Percentiles rank a stretch among this genome's conserved stretches.
Evolutionary conservation across 2,888 invertebrate species (phyloP).

Genomic region (Celastrina argiolus): DNA sequence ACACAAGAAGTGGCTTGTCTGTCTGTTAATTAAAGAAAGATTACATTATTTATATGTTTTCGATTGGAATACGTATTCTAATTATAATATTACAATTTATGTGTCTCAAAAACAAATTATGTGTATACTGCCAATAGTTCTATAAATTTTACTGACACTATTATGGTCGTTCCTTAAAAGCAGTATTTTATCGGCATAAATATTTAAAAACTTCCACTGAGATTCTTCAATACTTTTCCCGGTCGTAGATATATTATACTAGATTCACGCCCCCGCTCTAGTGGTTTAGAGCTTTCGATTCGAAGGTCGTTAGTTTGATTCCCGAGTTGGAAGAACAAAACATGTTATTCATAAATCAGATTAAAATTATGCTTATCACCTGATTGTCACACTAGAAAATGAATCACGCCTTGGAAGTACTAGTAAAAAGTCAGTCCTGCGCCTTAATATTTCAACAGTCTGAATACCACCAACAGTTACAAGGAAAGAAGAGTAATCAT

Average conservation of each 20-base stretch:
- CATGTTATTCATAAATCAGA: too few relatives aligned
- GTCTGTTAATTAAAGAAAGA: conserved; percentile 31
- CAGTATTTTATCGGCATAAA: conserved; percentile 30
- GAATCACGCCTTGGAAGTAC: too few relatives aligned
- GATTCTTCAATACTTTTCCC: conserved; percentile 49
- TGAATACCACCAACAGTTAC: too few relatives aligned
- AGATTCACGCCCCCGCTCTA: neutral
- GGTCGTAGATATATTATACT: conserved; percentile 27
- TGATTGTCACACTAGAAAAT: too few relatives aligned
- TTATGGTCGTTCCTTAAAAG: conserved; percentile 36
- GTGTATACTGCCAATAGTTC: conserved; percentile 8
- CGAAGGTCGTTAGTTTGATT: too few relatives aligned
- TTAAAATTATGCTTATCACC: too few relatives aligned
- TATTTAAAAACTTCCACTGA: conserved; percentile 33
- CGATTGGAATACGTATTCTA: neutral
- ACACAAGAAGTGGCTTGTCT: neutral
- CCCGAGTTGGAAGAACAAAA: too few relatives aligned
- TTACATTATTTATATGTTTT: conserved; percentile 35
- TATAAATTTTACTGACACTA: conserved; percentile 25
- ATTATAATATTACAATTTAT: neutral
- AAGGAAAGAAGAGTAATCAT: too few relatives aligned
- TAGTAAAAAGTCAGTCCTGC: too few relatives aligned
- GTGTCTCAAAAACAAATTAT: neutral
- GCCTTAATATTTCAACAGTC: too few relatives aligned
- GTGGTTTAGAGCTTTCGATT: too few relatives aligned